Conservation (phyloP, 2,113 vertebrate genomes). For the Petroica traversi region DNA sequence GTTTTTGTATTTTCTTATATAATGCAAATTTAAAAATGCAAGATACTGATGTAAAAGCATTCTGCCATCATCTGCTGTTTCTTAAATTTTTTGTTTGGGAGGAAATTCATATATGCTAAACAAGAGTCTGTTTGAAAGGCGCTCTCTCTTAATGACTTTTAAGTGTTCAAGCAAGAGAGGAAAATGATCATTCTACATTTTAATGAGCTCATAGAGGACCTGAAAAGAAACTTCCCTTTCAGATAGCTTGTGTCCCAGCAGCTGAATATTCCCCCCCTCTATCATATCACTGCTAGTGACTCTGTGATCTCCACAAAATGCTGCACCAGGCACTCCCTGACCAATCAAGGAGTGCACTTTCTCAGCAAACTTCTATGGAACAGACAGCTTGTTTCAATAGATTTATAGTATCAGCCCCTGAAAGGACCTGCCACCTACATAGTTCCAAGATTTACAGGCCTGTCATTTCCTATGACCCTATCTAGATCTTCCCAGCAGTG, state of each 20-base stretch:
- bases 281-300: not conserved
- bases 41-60: not conserved
- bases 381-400: not conserved
- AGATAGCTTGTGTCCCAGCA: not conserved
- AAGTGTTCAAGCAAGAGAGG: slow-evolving; percentile 17
- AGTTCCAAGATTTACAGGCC: not conserved
- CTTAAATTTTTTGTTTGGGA: not conserved
- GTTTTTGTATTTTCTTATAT: slow-evolving; percentile 3
- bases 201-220: not conserved
- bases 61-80: slow-evolving; percentile 39
- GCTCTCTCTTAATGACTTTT: slow-evolving; percentile 14
- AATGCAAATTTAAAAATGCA: not conserved
- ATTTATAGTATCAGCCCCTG: not conserved
- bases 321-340: not conserved
- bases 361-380: not conserved
- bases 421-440: not conserved
- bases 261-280: not conserved
- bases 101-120: slow-evolving; percentile 48
- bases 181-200: not conserved
- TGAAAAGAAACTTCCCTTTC: slow-evolving; percentile 30
- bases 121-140: slow-evolving; percentile 27
- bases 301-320: not conserved
- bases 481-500: not conserved
- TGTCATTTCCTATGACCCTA: not conserved
- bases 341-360: not conserved